These are phyloP conservation scores for Chloromyia formosa DNA, from an alignment of 2,888 invertebrate genomes.

Conservation along the genomic window DNA sequence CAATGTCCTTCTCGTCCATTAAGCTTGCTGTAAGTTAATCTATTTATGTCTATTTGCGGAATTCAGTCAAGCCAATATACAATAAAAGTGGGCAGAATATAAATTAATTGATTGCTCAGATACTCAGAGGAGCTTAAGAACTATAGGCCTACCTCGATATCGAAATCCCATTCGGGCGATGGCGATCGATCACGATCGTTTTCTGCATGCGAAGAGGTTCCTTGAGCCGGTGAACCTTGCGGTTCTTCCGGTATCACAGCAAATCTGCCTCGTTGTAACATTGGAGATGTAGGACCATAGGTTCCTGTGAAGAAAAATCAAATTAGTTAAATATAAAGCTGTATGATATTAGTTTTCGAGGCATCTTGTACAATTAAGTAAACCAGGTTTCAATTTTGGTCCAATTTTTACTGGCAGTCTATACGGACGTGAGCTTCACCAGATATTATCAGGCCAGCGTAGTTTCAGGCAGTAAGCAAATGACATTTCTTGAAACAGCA, in stretches of 20 bases:
- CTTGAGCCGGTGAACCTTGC: constrained; percentile 60
- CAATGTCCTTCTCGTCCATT: not conserved
- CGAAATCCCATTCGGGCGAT: constrained; percentile 65
- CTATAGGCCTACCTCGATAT: constrained; percentile 57
- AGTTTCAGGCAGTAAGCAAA: no score
- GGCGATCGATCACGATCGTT: constrained; percentile 58
- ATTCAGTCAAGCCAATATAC: constrained; percentile 21
- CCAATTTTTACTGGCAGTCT: no score
- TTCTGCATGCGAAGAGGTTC: constrained; percentile 55
- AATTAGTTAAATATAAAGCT: not conserved
- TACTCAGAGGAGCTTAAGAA: not conserved
- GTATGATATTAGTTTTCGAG: no score
- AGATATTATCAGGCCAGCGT: no score
- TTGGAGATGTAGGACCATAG: constrained; percentile 63
- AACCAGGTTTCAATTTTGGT: no score
- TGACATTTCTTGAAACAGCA: no score
- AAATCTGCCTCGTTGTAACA: constrained; percentile 63
- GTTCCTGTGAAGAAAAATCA: constrained; percentile 56
- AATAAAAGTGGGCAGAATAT: not conserved
- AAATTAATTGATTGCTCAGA: no score
- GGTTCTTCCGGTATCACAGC: constrained; percentile 66
- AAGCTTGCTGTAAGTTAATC: not conserved
- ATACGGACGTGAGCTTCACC: no score
- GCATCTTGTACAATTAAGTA: no score
- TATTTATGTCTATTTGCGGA: constrained; percentile 4